Base-by-base conservation (phyloP, 53 echinoderm and acorn worm genomes). In the Echinometra lucunter region DNA sequence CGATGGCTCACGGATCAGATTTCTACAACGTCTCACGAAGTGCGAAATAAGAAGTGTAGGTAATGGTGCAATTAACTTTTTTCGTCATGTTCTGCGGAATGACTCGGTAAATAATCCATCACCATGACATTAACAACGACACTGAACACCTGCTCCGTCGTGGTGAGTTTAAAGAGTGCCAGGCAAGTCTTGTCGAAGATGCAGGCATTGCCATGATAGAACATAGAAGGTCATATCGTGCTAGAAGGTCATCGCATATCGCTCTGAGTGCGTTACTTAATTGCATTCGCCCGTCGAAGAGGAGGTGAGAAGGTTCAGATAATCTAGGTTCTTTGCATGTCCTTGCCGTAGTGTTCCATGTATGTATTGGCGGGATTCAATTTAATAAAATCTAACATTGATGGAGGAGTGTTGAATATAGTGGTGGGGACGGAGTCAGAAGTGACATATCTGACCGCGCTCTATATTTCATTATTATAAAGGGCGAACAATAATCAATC, bases 41-140 rank as follows among this genome's bases (percentile, higher is more conserved):
- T 78, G 78, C 42, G 78, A 78, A 78, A 78, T 42, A 42, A 38
- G 78, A n/a, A 78, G 78, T 38, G 42, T 6, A 21, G 78, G 19
- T 23, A 42, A 78, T 78, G 78, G 78, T 40, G 78, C 42, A 78
- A 78, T 78, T 78, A 78, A 78, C 78, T 78, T 78, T 40, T n/a
- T 18, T 42, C 42, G 18, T 42, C 78, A 78, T 78, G 78, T 40
- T 78, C 38, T 78, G 78, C 78, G 19, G 40, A 78, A 78, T 78
- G 78, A 78, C 78, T 81, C 81, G 25, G 85, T 85, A 49, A 85
- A 85, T 85, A 47, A 85, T 85, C 27, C 85, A 85, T 47, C 49
- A 12, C n/a, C 47, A 49, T n/a, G 85, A 85, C 85, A 85, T 85
- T 49, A 85, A 49, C 82, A 34, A 23, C 45, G 44, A 9, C 8